Conservation (phyloP, 1,140 invertebrate species). For the Brachionus paranguensis region DNA sequence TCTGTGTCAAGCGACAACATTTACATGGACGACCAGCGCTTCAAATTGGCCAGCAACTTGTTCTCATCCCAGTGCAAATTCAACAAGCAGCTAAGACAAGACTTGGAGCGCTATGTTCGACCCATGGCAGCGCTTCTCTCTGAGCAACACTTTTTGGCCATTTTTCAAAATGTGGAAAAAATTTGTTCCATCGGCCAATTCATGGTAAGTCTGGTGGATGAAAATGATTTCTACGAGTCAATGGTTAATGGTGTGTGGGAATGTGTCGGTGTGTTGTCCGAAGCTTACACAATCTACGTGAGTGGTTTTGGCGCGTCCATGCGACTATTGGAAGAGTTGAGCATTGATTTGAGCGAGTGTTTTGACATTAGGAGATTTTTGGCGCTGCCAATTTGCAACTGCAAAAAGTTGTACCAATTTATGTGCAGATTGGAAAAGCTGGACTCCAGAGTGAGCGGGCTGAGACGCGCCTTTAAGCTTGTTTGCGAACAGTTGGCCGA, state of each 20-base stretch:
- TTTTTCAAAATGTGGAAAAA: conserved; percentile 9
- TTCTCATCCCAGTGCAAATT: neutral
- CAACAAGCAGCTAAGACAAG: neutral
- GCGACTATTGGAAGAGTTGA: neutral
- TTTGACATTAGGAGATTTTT: neutral
- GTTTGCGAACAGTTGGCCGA: neutral
- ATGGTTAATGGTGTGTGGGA: neutral
- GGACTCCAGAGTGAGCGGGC: neutral
- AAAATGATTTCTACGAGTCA: neutral
- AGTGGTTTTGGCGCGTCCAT: neutral
- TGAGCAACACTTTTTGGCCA: neutral
- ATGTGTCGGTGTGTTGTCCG: neutral
- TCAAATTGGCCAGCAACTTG: neutral
- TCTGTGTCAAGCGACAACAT: neutral
- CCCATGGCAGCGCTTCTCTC: neutral
- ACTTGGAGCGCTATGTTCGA: neutral
- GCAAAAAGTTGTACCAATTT: neutral
- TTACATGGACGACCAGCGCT: neutral
- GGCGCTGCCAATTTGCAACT: neutral
- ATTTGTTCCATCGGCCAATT: neutral
- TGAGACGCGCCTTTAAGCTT: neutral
- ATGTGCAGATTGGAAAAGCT: neutral
- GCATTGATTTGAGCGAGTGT: neutral
- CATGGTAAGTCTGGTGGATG: neutral
- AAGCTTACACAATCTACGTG: neutral